Evolutionary conservation across 2,797 vertebrate genomes (phyloP).

Genomic region (Lutjanus campechanus): DNA sequence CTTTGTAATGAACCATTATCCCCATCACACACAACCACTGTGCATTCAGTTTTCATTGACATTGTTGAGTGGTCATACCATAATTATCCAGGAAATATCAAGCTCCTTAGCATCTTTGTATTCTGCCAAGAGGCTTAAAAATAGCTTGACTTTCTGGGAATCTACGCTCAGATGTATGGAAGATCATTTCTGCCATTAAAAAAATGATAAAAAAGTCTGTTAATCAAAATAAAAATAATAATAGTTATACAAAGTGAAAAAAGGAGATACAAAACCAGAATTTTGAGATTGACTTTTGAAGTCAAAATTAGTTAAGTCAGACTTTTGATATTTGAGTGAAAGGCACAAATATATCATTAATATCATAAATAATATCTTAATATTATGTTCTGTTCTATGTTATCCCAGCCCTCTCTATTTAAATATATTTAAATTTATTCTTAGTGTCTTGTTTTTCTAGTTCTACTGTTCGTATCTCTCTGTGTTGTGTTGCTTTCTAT

Average conservation of each 20-base stretch:
- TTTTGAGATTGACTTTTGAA: background rate
- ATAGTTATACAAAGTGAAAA: background rate
- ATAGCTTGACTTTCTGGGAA: constrained; percentile 11
- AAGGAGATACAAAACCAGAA: constrained; percentile 4
- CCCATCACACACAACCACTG: constrained; percentile 6
- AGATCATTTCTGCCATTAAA: background rate
- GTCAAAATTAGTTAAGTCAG: background rate
- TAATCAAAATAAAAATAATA: background rate
- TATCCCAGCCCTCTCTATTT: too few relatives aligned
- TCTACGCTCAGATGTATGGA: background rate
- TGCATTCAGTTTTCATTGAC: constrained; percentile 16
- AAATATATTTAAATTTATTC: too few relatives aligned
- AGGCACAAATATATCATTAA: background rate
- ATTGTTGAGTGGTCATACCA: background rate
- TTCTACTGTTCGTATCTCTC: too few relatives aligned
- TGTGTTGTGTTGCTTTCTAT: too few relatives aligned
- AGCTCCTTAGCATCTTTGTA: constrained; percentile 8
- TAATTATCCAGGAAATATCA: constrained; percentile 24
- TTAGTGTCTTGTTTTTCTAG: too few relatives aligned
- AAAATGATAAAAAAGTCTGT: background rate
- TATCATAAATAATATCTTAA: too few relatives aligned
- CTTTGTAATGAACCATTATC: constrained; percentile 49
- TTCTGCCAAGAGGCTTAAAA: background rate
- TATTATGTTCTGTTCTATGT: too few relatives aligned
- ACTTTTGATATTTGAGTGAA: background rate